phyloP scores from a whole-genome alignment of 2,888 invertebrate genomes.

The Ariolimax columbianus region DNA sequence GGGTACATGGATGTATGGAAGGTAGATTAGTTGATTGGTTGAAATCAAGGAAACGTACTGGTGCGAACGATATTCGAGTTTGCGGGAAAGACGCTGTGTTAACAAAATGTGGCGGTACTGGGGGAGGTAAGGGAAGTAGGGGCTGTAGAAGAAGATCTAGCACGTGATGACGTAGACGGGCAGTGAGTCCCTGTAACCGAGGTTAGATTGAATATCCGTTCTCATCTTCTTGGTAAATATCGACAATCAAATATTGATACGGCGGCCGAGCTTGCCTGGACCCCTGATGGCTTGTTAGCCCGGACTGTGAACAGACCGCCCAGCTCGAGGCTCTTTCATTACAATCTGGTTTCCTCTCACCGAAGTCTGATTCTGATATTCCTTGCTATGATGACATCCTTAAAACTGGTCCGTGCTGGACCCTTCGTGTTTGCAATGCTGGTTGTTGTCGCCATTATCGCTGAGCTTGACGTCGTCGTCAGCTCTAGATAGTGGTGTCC shows the following conservation, averaged over 20 bases:
- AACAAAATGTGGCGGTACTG: not conserved
- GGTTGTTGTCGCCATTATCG: not conserved
- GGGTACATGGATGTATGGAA: not conserved
- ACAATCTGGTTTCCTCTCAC: conserved; percentile 25
- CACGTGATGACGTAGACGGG: not conserved
- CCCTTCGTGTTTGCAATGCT: not conserved
- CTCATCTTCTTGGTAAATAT: conserved; percentile 48
- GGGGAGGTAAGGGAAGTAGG: not conserved
- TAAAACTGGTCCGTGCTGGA: not conserved
- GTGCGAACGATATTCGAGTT: too few species aligned
- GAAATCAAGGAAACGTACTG: too few species aligned
- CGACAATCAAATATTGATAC: conserved; percentile 51
- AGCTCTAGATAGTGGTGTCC: not conserved
- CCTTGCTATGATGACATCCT: not conserved
- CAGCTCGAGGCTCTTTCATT: conserved; percentile 21
- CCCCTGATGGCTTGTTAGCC: conserved; percentile 40
- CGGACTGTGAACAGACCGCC: conserved; percentile 28
- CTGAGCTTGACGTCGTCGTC: not conserved
- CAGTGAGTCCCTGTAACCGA: conserved; percentile 11
- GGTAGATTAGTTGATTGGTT: too few species aligned
- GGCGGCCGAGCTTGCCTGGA: not conserved
- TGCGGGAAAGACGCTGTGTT: too few species aligned
- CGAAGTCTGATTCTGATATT: not conserved
- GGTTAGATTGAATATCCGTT: conserved; percentile 40
- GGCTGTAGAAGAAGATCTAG: not conserved